A percentile compares a stretch with the other conserved stretches of the same genome.
phyloP scores from a whole-genome alignment of 2,888 invertebrate species.

The Drosophila mimica region DNA sequence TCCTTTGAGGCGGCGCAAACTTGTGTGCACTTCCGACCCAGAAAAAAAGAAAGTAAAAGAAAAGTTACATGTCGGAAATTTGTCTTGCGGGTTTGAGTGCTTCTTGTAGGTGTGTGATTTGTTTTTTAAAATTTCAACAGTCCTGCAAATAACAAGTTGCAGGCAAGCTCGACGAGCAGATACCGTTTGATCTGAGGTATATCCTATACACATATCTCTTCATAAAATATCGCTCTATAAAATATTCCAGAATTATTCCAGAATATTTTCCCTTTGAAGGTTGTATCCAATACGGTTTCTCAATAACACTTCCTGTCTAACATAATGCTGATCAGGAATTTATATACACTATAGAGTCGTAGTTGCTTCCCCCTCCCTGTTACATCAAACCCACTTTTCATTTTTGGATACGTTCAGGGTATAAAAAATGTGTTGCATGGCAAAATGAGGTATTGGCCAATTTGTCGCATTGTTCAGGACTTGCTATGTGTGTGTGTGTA shows the following conservation, averaged over 20 bases:
- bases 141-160: slow-evolving; percentile 15
- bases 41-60: background rate
- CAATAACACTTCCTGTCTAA: no score
- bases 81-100: slow-evolving; percentile 59
- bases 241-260: no score
- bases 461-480: slow-evolving; percentile 66
- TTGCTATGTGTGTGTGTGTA: slow-evolving; percentile 24
- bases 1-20: slow-evolving; percentile 53
- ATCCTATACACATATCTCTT: no score
- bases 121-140: slow-evolving; percentile 75
- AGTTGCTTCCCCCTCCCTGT: background rate
- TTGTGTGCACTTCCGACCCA: slow-evolving; percentile 66
- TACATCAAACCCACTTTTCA: background rate
- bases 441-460: slow-evolving; percentile 55
- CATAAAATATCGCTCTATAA: background rate
- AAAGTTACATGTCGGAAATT: slow-evolving; percentile 62
- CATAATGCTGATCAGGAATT: background rate
- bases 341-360: background rate
- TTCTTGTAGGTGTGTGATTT: slow-evolving; percentile 75
- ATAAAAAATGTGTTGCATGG: slow-evolving; percentile 26
- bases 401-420: background rate
- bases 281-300: no score
- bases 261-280: background rate
- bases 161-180: background rate
- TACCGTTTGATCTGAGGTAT: background rate